Evolutionary conservation across 2,797 vertebrate genomes (phyloP).

Genomic region (Dipus sagitta): DNA sequence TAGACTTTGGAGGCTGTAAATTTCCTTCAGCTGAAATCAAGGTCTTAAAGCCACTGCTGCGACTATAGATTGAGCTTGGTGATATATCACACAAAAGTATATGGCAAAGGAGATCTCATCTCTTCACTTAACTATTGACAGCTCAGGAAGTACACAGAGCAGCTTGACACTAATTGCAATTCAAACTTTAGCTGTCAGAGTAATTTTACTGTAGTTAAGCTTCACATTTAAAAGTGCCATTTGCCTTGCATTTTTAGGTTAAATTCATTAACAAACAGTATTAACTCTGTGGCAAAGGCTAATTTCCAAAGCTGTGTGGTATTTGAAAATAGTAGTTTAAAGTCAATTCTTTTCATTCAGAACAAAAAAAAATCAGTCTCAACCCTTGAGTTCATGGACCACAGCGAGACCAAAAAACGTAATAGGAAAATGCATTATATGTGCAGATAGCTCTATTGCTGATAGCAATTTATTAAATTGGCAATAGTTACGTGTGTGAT

Average conservation of each 20-base stretch:
- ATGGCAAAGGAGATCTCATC: neutral
- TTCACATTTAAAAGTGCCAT: neutral
- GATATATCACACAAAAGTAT: neutral
- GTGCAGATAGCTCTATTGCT: neutral
- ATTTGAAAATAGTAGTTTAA: neutral
- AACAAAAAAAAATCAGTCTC: neutral
- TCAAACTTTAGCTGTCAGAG: constrained; percentile 3
- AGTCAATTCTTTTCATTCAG: neutral
- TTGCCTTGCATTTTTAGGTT: constrained; percentile 17
- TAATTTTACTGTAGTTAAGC: neutral
- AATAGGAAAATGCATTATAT: neutral
- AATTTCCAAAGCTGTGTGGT: neutral
- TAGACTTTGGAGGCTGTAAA: neutral
- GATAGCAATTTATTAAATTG: neutral
- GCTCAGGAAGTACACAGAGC: neutral
- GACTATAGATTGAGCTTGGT: neutral
- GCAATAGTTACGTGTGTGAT: neutral
- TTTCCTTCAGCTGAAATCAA: neutral
- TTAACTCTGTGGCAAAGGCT: neutral
- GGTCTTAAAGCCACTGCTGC: neutral
- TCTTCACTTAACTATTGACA: neutral
- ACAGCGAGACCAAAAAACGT: neutral
- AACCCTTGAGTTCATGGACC: neutral
- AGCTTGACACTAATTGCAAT: neutral
- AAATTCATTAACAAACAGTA: neutral